phyloP scores from a whole-genome alignment of 2,888 invertebrate species.

The Panopea generosa region DNA sequence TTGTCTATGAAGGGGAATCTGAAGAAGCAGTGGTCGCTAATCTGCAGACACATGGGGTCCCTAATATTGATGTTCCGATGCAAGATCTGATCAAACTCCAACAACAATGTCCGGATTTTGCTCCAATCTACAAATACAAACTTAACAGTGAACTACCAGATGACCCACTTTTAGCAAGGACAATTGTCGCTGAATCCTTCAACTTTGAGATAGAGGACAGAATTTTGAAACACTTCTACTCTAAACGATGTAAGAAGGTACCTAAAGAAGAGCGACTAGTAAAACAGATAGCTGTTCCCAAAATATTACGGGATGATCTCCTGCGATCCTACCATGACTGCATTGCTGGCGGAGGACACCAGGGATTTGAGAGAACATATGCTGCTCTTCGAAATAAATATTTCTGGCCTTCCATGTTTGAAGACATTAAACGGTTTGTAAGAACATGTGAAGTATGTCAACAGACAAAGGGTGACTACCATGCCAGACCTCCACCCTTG shows the following conservation, averaged over 20 bases:
- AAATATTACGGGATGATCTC: slow-evolving; percentile 57
- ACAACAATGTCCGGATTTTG: not conserved
- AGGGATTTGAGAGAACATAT: too few relatives aligned
- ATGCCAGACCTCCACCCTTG: slow-evolving; percentile 44
- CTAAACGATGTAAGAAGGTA: slow-evolving; percentile 3
- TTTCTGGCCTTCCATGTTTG: slow-evolving; percentile 62
- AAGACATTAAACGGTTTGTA: slow-evolving; percentile 38
- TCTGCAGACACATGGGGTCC: not conserved
- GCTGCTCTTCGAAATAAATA: too few relatives aligned
- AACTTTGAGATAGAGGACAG: slow-evolving; percentile 8
- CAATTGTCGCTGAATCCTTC: slow-evolving; percentile 21
- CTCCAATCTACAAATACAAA: not conserved
- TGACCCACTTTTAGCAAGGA: slow-evolving; percentile 1
- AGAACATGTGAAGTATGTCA: slow-evolving; percentile 53
- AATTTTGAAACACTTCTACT: slow-evolving; percentile 11
- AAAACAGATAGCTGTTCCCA: slow-evolving; percentile 10
- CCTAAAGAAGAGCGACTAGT: not conserved
- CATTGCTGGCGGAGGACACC: too few relatives aligned
- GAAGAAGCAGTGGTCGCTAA: not conserved
- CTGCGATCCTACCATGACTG: slow-evolving; percentile 33
- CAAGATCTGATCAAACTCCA: not conserved
- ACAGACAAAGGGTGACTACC: slow-evolving; percentile 26
- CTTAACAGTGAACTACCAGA: not conserved
- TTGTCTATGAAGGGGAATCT: not conserved
- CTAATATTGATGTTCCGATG: not conserved